Conservation (phyloP, 2,888 invertebrate species). For the Protonemura montana region DNA sequence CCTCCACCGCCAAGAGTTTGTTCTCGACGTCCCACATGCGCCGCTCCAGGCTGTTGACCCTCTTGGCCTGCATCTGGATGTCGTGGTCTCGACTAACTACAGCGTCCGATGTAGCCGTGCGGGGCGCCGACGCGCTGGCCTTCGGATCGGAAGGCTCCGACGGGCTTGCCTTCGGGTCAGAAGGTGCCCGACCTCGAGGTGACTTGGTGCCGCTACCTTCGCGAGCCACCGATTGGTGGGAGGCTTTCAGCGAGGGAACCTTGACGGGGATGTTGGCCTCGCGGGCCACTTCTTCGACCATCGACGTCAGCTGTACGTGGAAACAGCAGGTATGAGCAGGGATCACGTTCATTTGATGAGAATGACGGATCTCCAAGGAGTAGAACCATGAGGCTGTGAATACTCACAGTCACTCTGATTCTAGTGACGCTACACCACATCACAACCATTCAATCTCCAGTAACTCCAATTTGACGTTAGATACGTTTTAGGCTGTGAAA, state of each 20-base stretch:
- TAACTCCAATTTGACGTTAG: no score
- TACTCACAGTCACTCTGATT: no score
- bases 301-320: constrained; percentile 60
- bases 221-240: neutral
- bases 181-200: neutral
- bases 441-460: no score
- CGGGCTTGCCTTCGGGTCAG: constrained; percentile 7
- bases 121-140: neutral
- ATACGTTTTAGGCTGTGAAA: no score
- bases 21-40: constrained; percentile 44
- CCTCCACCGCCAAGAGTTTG: neutral
- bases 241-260: neutral
- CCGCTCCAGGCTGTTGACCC: constrained; percentile 30
- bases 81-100: neutral
- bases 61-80: neutral
- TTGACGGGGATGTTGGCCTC: constrained; percentile 52
- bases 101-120: constrained; percentile 14
- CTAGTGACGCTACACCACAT: no score
- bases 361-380: no score
- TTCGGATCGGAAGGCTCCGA: neutral
- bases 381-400: no score
- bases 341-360: no score
- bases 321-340: neutral
- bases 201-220: neutral
- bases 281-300: constrained; percentile 66